Percentiles rank a stretch among this genome's conserved stretches.
These are phyloP conservation scores for Notechis scutatus DNA, from an alignment of 2,113 vertebrate species.

Conservation along the genomic window DNA sequence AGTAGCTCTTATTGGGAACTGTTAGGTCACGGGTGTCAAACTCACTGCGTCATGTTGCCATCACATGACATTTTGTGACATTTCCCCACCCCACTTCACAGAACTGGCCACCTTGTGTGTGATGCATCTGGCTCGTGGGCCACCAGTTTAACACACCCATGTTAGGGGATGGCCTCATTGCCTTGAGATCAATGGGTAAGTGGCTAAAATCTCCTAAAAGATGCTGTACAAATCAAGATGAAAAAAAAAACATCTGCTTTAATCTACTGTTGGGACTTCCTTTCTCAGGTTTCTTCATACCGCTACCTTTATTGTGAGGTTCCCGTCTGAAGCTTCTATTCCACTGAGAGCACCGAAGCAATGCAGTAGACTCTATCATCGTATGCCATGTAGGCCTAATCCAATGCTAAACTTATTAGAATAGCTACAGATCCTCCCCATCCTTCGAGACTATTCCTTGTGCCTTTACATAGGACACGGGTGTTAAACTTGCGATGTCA, in stretches of 20 bases:
- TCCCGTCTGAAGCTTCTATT: not conserved
- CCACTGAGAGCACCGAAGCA: not conserved
- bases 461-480: not conserved
- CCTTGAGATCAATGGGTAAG: not conserved
- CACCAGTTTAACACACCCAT: too few relatives aligned
- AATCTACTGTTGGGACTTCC: not conserved
- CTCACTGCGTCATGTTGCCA: too few relatives aligned
- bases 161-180: not conserved
- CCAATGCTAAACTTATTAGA: not conserved
- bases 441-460: not conserved
- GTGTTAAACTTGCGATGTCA: too few relatives aligned
- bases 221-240: not conserved
- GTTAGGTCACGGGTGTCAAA: not conserved
- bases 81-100: too few relatives aligned
- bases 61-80: too few relatives aligned
- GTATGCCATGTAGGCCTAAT: not conserved
- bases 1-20: not conserved
- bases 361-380: not conserved
- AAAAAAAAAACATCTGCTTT: not conserved
- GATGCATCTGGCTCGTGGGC: too few relatives aligned
- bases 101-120: too few relatives aligned
- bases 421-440: not conserved
- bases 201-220: not conserved
- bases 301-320: not conserved
- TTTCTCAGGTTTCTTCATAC: not conserved